phyloP scores from a whole-genome alignment of 2,797 vertebrate species.

The Chiloscyllium punctatum region DNA sequence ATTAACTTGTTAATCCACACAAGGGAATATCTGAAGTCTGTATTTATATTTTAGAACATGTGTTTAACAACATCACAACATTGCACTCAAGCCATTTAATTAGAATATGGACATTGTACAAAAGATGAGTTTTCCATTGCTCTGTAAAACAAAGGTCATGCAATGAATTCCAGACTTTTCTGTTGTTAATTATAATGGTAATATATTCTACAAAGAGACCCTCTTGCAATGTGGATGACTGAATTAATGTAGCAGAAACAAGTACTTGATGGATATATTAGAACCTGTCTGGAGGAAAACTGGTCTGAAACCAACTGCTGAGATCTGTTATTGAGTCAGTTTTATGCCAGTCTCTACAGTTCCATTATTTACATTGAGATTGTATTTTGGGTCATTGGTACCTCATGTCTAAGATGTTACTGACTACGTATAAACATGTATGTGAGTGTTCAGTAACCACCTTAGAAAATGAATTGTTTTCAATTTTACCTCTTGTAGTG shows the following conservation, averaged over 20 bases:
- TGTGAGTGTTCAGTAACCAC: neutral
- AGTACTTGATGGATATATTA: neutral
- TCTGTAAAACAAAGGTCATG: neutral
- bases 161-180: neutral
- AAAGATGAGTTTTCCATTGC: neutral
- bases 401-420: neutral
- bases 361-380: neutral
- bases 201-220: neutral
- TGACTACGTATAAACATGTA: neutral
- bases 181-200: neutral
- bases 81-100: neutral
- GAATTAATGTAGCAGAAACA: neutral
- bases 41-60: neutral
- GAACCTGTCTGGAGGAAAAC: neutral
- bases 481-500: neutral
- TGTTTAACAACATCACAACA: neutral
- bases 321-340: neutral
- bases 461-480: neutral
- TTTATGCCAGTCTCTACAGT: neutral
- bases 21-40: neutral
- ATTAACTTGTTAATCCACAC: neutral
- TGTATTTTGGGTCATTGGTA: neutral
- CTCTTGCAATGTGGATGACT: neutral
- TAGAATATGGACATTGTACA: neutral
- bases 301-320: neutral